Base-by-base conservation (phyloP, 2,113 vertebrate genomes). In the Pipa parva region DNA sequence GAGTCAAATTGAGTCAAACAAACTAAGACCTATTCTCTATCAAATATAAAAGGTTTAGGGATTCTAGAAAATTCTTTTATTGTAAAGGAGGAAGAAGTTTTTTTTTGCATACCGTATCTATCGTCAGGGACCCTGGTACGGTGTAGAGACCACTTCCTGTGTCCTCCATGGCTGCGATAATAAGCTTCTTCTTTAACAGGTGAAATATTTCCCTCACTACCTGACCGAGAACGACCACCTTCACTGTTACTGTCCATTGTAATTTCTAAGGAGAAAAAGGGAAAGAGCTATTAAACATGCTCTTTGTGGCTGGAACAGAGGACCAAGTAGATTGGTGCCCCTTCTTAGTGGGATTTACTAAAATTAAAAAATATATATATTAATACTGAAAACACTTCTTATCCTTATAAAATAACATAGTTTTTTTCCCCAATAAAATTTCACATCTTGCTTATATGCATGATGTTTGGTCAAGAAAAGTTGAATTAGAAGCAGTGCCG, bases 221-320 rank as follows among this genome's bases (percentile, higher is more conserved):
- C 85, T 80, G 83, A 81, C 79, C 72, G 64, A 79, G 82, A 80
- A 63, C 62, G 42, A 59, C 75, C 50, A 20, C 83, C 91, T 87
- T 92, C 93, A 91, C 91, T 93, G 92, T 90, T 91, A 92, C 92
- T 91, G 85, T 94, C 92, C 89, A 92, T 84, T 88, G 93, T 92
- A 90, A 94, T 91, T 86, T 93, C 92, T 92, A 91, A 56, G 90
- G 89, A 81, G 77, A 80, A 79, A 84, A 81, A 84, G 74, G 80
- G 81, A 79, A 80, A 48, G 71, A 63, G 67, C 78, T 77, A 74
- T 80, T 77, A 80, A 80, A 76, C 78, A 76, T 5, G 39, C 21
- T 60, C 71, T 60, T 48, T 1, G 4, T 45, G 63, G 66, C 39
- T 58, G 36, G 50, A 57, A 50, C 26, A 69, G 63, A 52, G 71